Evolutionary conservation across 2,797 vertebrate species (phyloP), one percentile per base, ranked within the genome.

Genomic region (Okamejei kenojei): DNA sequence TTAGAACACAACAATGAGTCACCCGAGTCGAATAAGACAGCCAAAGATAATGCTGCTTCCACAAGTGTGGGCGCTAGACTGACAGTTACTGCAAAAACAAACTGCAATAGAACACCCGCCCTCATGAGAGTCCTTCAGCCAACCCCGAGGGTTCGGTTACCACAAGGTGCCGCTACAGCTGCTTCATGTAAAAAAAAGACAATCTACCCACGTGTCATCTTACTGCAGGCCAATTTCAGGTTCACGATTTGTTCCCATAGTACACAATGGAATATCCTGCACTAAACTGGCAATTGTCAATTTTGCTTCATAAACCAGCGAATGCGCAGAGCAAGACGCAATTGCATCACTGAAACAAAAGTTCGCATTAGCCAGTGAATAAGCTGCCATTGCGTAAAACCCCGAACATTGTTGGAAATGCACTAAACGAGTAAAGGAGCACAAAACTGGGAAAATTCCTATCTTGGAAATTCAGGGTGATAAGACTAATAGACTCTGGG

Each of bases 131-230:
- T 54, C 5, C 45, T 54, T 54, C 45, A 54, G 45, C 45, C 45
- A 54, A 54, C 45, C 45, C 45, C 45, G 45, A 54, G 45, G 45
- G 45, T 54, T 54, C 45, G 45, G 3, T 54, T 54, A 54, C 45
- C 45, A 54, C 45, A 54, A 45, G 45, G 45, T 54, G 5, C 45
- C 45, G 45, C 45, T 54, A 54, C 45, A 54, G 45, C 45, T 21
- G 73, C 93, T 91, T 94, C 93, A 94, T 94, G 6, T 93, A 94
- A 94, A 94, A 94, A 94, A 23, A 93, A 93, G 93, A 93, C 93
- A 81, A 91, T 93, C 88, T 91, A 93, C 90, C 81, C 90, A 77
- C 32, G 88, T 71, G 63, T 93, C 76, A 54, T 93, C 77, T 82
- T 93, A 82, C 63, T 93, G 93, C 93, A 93, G 93, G 29, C 93